Conservation (phyloP, 2,113 vertebrate species). For the Grammomys surdaster region DNA sequence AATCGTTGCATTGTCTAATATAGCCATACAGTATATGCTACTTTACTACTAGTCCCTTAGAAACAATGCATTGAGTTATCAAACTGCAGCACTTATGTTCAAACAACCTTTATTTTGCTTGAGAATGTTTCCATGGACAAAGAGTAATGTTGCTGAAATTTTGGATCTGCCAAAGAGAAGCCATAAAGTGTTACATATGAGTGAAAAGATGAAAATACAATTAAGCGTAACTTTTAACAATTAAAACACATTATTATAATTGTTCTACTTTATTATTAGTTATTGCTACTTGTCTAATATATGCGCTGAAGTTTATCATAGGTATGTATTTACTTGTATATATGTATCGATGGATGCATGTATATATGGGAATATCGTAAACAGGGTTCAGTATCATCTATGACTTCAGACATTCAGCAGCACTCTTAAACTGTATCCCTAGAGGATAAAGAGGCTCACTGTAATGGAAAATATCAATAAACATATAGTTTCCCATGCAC, state of each 20-base stretch:
- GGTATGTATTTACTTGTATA: background rate
- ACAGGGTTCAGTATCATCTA: background rate
- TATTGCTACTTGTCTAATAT: background rate
- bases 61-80: background rate
- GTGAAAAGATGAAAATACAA: slow-evolving; percentile 1
- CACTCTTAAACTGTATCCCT: background rate
- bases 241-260: background rate
- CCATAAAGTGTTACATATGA: background rate
- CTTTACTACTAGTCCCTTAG: background rate
- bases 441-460: background rate
- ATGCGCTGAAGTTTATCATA: background rate
- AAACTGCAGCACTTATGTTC: background rate
- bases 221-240: background rate
- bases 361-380: background rate
- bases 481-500: background rate
- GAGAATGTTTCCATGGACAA: background rate
- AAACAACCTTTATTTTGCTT: slow-evolving; percentile 16
- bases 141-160: background rate
- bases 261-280: background rate
- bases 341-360: background rate
- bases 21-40: background rate
- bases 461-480: slow-evolving; percentile 16
- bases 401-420: background rate
- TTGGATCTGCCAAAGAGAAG: slow-evolving; percentile 11
- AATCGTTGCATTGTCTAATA: background rate